Evolutionary conservation across 2,113 vertebrate species (phyloP).

Genomic region (Anoplopoma fimbria): DNA sequence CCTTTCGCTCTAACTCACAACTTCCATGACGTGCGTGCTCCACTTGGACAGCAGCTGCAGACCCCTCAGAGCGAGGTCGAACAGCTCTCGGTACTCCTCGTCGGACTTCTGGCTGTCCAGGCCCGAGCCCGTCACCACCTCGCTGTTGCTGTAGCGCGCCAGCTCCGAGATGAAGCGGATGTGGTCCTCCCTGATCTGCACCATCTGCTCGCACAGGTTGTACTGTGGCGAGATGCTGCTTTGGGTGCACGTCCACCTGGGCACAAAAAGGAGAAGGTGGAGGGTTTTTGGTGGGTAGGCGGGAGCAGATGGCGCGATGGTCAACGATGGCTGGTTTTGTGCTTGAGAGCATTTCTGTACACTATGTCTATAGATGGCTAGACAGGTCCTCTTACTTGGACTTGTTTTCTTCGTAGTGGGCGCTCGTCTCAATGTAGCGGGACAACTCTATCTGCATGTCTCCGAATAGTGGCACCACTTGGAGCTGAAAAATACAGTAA

Average conservation of each 20-base stretch:
- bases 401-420: constrained; percentile 99
- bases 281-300: neutral
- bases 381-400: constrained; percentile 91
- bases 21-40: constrained; percentile 99
- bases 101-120: constrained; percentile 99
- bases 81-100: constrained; percentile 97
- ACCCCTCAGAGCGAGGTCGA: constrained; percentile 94
- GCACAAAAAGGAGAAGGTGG: neutral
- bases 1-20: constrained; percentile 85
- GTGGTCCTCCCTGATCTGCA: constrained; percentile 98
- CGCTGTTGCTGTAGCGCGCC: constrained; percentile 99
- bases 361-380: neutral
- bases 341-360: neutral
- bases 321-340: neutral
- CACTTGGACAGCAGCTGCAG: constrained; percentile 98
- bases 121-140: constrained; percentile 98
- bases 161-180: constrained; percentile 99
- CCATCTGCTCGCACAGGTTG: constrained; percentile 99
- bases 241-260: constrained; percentile 98
- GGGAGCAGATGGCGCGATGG: constrained; percentile 17
- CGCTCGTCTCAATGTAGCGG: constrained; percentile 99
- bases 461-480: constrained; percentile 98
- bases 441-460: constrained; percentile 99
- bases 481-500: constrained; percentile 88
- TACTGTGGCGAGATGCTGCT: constrained; percentile 99